phyloP scores from a whole-genome alignment of 1,140 invertebrate species.

The Colletes latitarsis region DNA sequence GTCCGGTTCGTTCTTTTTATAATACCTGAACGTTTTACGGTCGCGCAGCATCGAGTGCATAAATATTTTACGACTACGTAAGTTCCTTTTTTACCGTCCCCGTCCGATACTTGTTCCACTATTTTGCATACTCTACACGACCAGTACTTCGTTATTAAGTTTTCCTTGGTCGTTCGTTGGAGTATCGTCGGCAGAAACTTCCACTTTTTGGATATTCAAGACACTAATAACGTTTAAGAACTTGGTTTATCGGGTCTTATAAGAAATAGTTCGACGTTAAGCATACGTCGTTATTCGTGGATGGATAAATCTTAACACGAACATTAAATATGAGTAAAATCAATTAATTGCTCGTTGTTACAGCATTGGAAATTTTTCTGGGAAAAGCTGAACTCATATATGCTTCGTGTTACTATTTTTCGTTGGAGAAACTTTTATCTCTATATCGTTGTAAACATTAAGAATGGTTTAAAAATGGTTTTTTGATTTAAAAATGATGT shows the following conservation, averaged over 20 bases:
- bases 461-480: no score
- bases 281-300: no score
- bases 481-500: no score
- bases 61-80: slow-evolving; percentile 24
- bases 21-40: slow-evolving; percentile 1
- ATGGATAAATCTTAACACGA: no score
- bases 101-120: neutral
- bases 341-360: no score
- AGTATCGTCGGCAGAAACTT: neutral
- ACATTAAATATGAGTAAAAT: no score
- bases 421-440: no score
- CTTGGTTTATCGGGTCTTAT: neutral
- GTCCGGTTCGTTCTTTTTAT: neutral
- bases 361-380: no score
- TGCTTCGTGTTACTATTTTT: no score
- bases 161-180: neutral
- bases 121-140: neutral
- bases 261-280: neutral
- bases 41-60: neutral
- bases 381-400: no score
- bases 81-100: neutral
- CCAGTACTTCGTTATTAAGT: slow-evolving; percentile 17
- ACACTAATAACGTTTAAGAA: neutral
- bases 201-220: neutral
- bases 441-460: no score